phyloP scores from a whole-genome alignment of 2,888 invertebrate genomes.

The Drosophila affinis region DNA sequence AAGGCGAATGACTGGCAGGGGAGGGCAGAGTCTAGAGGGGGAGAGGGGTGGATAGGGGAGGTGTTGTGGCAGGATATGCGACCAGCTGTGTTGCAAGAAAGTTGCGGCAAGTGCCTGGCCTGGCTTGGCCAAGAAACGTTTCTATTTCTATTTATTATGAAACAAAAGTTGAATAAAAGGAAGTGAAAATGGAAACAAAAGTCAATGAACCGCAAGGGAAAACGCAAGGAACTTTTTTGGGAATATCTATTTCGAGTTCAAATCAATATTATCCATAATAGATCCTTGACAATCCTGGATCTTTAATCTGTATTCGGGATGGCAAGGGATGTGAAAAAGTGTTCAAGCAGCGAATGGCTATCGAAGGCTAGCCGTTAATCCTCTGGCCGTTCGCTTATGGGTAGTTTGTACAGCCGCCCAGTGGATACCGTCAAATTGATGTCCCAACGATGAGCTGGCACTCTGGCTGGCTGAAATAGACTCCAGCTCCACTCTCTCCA shows the following conservation, averaged over 20 bases:
- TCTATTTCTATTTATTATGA: conserved; percentile 20
- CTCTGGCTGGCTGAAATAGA: background rate
- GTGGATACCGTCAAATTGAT: conserved; percentile 10
- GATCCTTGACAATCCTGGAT: no score
- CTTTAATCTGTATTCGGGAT: no score
- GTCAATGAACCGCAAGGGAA: conserved; percentile 2
- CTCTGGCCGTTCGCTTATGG: background rate
- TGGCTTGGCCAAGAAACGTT: background rate
- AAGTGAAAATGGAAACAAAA: background rate
- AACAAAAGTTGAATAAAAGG: conserved; percentile 7
- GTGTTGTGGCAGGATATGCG: background rate
- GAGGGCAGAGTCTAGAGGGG: background rate
- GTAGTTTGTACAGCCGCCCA: background rate
- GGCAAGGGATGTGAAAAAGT: no score
- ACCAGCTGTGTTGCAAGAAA: conserved; percentile 28
- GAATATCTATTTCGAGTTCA: no score
- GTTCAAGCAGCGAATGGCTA: no score
- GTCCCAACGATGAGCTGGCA: conserved; percentile 29
- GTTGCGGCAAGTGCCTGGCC: conserved; percentile 28
- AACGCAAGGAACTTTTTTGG: background rate
- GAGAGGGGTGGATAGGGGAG: background rate
- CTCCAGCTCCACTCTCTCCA: background rate
- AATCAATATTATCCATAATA: no score
- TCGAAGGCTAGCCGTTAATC: no score
- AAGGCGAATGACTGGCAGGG: conserved; percentile 8